Conservation (phyloP, 2,113 vertebrate genomes). For the Callocephalon fimbriatum region DNA sequence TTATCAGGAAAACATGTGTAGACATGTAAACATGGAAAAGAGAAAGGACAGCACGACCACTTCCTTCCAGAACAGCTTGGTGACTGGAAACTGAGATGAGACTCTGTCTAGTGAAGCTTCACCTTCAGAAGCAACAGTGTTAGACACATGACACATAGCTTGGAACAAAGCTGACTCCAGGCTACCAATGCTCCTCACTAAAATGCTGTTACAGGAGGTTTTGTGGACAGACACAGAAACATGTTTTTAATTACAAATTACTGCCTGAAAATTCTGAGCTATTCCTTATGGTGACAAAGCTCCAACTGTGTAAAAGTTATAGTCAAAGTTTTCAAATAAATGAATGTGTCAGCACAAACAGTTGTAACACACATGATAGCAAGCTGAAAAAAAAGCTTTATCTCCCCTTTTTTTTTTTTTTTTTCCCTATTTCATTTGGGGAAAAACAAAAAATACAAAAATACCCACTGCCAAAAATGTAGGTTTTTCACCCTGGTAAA, state of each 20-base stretch:
- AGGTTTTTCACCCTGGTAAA: not conserved
- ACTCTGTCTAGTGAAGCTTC: not conserved
- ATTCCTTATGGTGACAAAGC: not conserved
- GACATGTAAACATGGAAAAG: not conserved
- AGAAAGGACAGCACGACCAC: not conserved
- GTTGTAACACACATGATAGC: not conserved
- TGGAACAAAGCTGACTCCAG: not conserved
- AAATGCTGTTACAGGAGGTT: not conserved
- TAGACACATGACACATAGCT: not conserved
- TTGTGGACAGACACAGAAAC: not conserved
- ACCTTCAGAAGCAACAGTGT: not conserved
- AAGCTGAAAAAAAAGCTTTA: not conserved
- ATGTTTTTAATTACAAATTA: not conserved
- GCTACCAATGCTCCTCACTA: not conserved
- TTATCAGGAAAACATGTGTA: accelerated
- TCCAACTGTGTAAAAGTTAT: not conserved
- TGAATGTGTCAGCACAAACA: not conserved
- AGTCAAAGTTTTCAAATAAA: not conserved
- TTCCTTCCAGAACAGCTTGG: not conserved
- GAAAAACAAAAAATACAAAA: not conserved
- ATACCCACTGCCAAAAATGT: not conserved
- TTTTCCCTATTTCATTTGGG: not conserved
- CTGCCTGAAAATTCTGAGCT: not conserved
- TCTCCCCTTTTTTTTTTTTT: too few relatives aligned
- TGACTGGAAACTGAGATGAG: not conserved